Conservation (phyloP, 2,888 invertebrate species). For the Chloroclysta siterata region DNA sequence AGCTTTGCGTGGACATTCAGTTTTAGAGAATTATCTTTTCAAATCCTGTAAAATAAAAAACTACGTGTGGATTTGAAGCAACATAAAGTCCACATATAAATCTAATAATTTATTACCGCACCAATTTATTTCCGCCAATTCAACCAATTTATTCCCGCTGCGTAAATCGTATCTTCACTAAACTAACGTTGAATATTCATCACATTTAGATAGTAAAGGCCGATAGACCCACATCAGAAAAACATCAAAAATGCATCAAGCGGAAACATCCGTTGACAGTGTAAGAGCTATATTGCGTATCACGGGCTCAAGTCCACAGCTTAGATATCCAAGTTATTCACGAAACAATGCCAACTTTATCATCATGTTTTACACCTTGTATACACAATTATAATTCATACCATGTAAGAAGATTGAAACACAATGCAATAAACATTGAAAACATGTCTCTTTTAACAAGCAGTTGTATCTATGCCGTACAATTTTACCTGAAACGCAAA, state of each 20-base stretch:
- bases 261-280: slow-evolving; percentile 81
- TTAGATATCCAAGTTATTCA: slow-evolving; percentile 46
- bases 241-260: slow-evolving; percentile 86
- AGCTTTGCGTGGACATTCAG: too few relatives aligned
- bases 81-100: background rate
- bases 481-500: slow-evolving; percentile 15
- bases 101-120: background rate
- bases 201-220: slow-evolving; percentile 82
- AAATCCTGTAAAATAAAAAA: too few relatives aligned
- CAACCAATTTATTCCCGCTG: slow-evolving; percentile 20
- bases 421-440: too few relatives aligned
- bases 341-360: slow-evolving; percentile 31
- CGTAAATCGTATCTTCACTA: slow-evolving; percentile 65
- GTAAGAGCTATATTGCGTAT: slow-evolving; percentile 77
- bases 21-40: too few relatives aligned
- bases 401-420: too few relatives aligned
- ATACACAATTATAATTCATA: too few relatives aligned
- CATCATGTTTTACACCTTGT: slow-evolving; percentile 7
- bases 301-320: slow-evolving; percentile 53
- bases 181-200: slow-evolving; percentile 81
- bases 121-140: background rate
- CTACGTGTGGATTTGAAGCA: background rate
- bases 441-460: too few relatives aligned
- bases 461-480: background rate
- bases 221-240: slow-evolving; percentile 86